Base-by-base conservation (phyloP, 2,113 vertebrate species). In the Haplochromis vanheusdeni region DNA sequence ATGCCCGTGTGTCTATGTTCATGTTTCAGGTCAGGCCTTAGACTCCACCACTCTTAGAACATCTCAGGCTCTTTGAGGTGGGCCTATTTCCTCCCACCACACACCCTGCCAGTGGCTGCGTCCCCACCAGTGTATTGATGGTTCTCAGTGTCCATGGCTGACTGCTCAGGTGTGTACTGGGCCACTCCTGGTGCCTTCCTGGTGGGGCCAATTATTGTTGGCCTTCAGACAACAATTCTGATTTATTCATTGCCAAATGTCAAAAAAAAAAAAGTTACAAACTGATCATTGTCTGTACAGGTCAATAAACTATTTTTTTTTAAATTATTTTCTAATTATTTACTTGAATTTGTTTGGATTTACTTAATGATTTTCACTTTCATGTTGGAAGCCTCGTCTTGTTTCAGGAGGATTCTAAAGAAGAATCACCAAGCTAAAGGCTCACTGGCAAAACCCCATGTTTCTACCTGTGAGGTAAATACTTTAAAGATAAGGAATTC, bases 391-490 rank as follows among this genome's bases (percentile, higher is more conserved):
- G 54, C 1, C 54, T 14, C 0, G 3, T 56, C 23, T 56, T 28
- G 54, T 28, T 56, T 56, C 55, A 56, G 23, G 13, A 56, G 7
- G 55, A 56, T 56, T 56, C 55, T 16, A 14, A 28, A 56, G 55
- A 56, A 56, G 23, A 56, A 28, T 28, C 0, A 0, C 4, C 7
- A 28, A 28, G 0, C 55, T 56, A 16, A 16, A 56, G 23, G 13
- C 13, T 0, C 55, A 28, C 55, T 56, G 55, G 3, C 55, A 56
- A 0, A 56, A 16, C 23, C 7, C 4, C 4, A 1, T 56, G 23
- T 56, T 56, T 56, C 55, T 28, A 56, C 3, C 55, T 16, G 55
- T 56, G 55, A 56, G 23, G 3, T 14, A 56, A 56, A 56, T 56
- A 56, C 13, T 28, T 56, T 56, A 56, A 56, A 28, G 55, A 9